These are phyloP conservation scores for Callosobruchus maculatus DNA, from an alignment of 2,888 invertebrate species.

Conservation along the genomic window DNA sequence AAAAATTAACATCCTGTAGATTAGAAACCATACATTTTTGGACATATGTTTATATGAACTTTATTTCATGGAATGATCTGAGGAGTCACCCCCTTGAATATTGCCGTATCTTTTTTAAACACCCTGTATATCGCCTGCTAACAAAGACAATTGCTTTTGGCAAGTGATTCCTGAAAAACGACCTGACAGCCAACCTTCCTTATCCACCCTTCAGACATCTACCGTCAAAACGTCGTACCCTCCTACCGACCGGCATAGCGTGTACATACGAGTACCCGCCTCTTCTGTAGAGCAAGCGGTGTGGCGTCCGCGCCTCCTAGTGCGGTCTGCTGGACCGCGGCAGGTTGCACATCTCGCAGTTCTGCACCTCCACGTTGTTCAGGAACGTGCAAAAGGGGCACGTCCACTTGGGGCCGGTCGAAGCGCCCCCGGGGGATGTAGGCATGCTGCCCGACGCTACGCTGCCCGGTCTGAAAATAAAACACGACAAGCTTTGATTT, in stretches of 20 bases:
- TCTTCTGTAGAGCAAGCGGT: neutral
- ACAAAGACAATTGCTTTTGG: too few species aligned
- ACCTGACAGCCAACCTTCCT: too few species aligned
- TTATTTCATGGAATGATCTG: too few species aligned
- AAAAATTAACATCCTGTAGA: too few species aligned
- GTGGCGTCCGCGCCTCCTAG: constrained; percentile 3
- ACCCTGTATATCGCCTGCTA: too few species aligned
- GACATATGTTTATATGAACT: too few species aligned
- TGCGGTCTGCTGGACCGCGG: constrained; percentile 58
- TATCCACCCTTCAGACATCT: neutral
- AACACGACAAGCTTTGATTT: too few species aligned
- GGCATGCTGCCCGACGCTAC: constrained; percentile 44
- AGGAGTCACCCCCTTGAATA: too few species aligned
- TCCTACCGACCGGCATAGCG: neutral
- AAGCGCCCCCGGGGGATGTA: constrained; percentile 40
- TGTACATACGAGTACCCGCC: neutral
- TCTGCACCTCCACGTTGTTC: constrained; percentile 69
- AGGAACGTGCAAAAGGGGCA: constrained; percentile 93
- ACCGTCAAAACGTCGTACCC: neutral
- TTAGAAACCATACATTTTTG: too few species aligned
- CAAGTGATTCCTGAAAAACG: too few species aligned
- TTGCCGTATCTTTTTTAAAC: too few species aligned
- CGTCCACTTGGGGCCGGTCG: constrained; percentile 69
- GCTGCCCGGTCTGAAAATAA: constrained; percentile 47
- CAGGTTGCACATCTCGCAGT: constrained; percentile 91